Conservation (phyloP, 92 coral and sea anemone species). For the Phenganax stokvisi region DNA sequence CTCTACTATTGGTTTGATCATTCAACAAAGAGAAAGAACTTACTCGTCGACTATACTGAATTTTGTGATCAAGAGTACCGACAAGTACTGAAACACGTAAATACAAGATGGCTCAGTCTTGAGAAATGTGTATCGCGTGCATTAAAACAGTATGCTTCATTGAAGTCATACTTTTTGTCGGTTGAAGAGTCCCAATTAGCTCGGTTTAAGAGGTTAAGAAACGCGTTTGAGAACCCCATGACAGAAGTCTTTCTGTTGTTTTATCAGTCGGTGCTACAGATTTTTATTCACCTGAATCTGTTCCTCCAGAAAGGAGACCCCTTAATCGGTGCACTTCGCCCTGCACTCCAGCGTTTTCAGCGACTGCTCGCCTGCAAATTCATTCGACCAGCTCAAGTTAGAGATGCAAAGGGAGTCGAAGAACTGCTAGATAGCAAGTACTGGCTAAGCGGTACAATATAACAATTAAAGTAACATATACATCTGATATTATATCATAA, state of each 20-base stretch:
- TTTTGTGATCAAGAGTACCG: slow-evolving; percentile 59
- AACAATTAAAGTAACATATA: neutral
- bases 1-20: slow-evolving; percentile 56
- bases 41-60: slow-evolving; percentile 49
- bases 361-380: slow-evolving; percentile 49
- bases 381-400: slow-evolving; percentile 41
- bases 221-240: slow-evolving; percentile 51
- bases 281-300: slow-evolving; percentile 51
- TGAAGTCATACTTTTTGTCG: slow-evolving; percentile 52
- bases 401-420: slow-evolving; percentile 31
- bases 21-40: slow-evolving; percentile 49
- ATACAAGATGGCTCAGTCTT: slow-evolving; percentile 58
- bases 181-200: slow-evolving; percentile 30
- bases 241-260: slow-evolving; percentile 56
- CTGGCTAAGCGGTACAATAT: slow-evolving; percentile 36
- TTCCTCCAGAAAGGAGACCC: slow-evolving; percentile 60
- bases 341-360: slow-evolving; percentile 46
- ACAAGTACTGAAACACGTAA: slow-evolving; percentile 53
- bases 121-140: slow-evolving; percentile 47
- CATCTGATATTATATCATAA: neutral
- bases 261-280: slow-evolving; percentile 49
- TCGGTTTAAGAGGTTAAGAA: slow-evolving; percentile 46
- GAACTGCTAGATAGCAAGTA: slow-evolving; percentile 53
- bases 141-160: slow-evolving; percentile 46
- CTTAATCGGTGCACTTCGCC: slow-evolving; percentile 52